These are phyloP conservation scores for Halocaridina rubra DNA, from an alignment of 2,888 invertebrate genomes.

Conservation along the genomic window DNA sequence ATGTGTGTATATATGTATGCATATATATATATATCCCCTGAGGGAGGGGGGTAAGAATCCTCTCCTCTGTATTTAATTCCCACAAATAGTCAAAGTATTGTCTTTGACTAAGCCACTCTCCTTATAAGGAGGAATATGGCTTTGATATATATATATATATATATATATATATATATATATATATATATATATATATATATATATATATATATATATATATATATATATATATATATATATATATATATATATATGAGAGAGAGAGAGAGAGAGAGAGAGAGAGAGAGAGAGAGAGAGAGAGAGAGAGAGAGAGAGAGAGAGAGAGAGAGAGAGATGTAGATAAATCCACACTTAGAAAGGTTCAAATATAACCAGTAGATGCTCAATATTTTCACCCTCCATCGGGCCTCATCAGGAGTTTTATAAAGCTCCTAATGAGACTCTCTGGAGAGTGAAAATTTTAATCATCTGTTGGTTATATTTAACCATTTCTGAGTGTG, in stretches of 20 bases:
- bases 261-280: not conserved
- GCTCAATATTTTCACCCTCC: too few species aligned
- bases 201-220: not conserved
- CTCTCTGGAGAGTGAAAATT: too few species aligned
- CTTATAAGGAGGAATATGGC: too few species aligned
- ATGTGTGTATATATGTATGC: not conserved
- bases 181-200: not conserved
- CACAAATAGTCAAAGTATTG: too few species aligned
- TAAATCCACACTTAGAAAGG: not conserved
- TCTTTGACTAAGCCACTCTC: too few species aligned
- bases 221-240: not conserved
- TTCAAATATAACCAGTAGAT: too few species aligned
- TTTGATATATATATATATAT: not conserved
- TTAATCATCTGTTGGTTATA: too few species aligned
- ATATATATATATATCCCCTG: not conserved
- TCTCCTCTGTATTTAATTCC: too few species aligned
- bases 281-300: conserved; percentile 11
- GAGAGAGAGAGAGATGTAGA: not conserved
- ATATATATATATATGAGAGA: not conserved
- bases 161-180: not conserved
- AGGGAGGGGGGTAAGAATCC: not conserved
- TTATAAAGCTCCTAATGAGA: too few species aligned
- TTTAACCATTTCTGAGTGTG: too few species aligned
- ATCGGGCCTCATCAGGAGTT: too few species aligned
- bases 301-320: conserved; percentile 9